These are phyloP conservation scores for Caenorhabditis panamensis DNA, from an alignment of 2,888 invertebrate genomes.

Conservation along the genomic window DNA sequence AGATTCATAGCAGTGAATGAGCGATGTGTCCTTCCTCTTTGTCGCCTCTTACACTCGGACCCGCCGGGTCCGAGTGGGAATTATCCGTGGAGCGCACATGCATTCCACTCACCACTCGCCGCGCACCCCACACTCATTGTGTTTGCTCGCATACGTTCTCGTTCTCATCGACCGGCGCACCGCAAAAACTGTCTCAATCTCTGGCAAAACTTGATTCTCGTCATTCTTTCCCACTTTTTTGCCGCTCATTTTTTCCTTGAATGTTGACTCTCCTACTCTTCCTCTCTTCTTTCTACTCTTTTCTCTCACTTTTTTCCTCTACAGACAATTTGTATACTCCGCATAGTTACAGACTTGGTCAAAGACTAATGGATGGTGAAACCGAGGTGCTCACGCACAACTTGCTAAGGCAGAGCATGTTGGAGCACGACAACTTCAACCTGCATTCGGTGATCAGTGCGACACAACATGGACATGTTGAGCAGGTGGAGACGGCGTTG, in stretches of 20 bases:
- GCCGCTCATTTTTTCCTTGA: conserved; percentile 1
- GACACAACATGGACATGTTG: conserved; percentile 66
- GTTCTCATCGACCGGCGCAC: background rate
- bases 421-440: conserved; percentile 31
- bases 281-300: conserved; percentile 12
- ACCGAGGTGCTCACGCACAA: conserved; percentile 51
- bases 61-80: background rate
- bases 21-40: conserved; percentile 13
- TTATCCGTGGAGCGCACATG: conserved; percentile 36
- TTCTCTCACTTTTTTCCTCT: conserved; percentile 4
- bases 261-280: conserved; percentile 37
- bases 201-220: conserved; percentile 38
- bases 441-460: conserved; percentile 59
- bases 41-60: background rate
- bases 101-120: background rate
- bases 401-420: conserved; percentile 22
- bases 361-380: conserved; percentile 42
- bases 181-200: conserved; percentile 18
- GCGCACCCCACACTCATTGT: conserved; percentile 12
- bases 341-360: conserved; percentile 44
- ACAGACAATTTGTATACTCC: background rate
- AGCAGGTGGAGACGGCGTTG: conserved; percentile 53
- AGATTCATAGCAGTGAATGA: conserved; percentile 13
- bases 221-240: conserved; percentile 7
- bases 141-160: conserved; percentile 32